These are phyloP conservation scores for Cordylochernes scorpioides DNA, from an alignment of 2,888 invertebrate species.

Conservation along the genomic window DNA sequence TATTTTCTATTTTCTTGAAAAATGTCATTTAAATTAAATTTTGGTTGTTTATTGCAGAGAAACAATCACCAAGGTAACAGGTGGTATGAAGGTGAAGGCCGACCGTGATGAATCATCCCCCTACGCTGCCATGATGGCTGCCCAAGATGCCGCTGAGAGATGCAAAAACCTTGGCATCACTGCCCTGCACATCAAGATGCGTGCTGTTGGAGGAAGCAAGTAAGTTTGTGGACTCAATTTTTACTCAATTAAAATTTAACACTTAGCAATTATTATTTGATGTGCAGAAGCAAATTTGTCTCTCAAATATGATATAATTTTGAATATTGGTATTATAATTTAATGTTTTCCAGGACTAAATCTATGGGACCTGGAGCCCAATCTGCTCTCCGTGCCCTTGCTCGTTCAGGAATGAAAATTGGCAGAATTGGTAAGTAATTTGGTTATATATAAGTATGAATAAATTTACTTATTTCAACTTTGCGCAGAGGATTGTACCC, in stretches of 20 bases:
- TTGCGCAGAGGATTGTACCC: constrained; percentile 78
- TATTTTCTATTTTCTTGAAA: too few relatives aligned
- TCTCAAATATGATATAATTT: too few relatives aligned
- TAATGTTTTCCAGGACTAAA: constrained; percentile 69
- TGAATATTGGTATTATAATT: too few relatives aligned
- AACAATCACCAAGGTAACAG: constrained; percentile 54
- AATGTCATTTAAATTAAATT: too few relatives aligned
- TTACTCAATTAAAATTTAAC: too few relatives aligned
- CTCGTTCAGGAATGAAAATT: constrained; percentile 97
- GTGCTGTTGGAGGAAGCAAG: constrained; percentile 97
- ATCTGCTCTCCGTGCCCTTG: constrained; percentile 87
- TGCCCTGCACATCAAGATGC: constrained; percentile 86
- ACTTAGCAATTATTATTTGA: too few relatives aligned
- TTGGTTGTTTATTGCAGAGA: too few relatives aligned
- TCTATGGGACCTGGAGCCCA: constrained; percentile 91
- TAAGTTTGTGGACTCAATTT: too few relatives aligned
- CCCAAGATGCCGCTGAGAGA: constrained; percentile 97
- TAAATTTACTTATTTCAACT: too few relatives aligned
- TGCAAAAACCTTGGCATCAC: constrained; percentile 91
- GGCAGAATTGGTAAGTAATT: constrained; percentile 50
- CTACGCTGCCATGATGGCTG: constrained; percentile 99
- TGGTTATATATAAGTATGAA: constrained; percentile 1
- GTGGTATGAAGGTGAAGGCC: constrained; percentile 99
- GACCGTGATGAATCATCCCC: constrained; percentile 99
- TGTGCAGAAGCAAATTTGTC: too few relatives aligned